These are phyloP conservation scores for Cryptotis parvus DNA, from an alignment of 2,113 vertebrate genomes.

Conservation along the genomic window DNA sequence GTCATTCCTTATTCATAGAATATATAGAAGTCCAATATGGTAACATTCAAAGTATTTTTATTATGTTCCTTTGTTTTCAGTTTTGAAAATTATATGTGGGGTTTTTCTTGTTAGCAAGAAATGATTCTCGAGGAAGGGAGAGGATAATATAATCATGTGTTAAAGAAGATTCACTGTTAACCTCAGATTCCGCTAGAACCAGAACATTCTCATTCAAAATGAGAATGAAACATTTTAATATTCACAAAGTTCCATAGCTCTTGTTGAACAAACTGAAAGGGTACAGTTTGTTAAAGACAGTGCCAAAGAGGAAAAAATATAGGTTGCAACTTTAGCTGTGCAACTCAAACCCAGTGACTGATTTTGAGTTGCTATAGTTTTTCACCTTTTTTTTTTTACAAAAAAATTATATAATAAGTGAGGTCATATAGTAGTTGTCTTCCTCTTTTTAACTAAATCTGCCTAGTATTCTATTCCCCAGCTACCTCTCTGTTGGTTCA, in stretches of 20 bases:
- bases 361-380: too few species aligned
- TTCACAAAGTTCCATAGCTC: neutral
- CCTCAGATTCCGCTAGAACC: neutral
- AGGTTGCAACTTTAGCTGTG: neutral
- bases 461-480: too few species aligned
- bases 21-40: neutral
- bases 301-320: neutral
- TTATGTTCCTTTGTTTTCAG: conserved; percentile 4
- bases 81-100: neutral
- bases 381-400: too few species aligned
- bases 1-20: conserved; percentile 6
- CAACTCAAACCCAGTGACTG: too few species aligned
- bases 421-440: neutral
- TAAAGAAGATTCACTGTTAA: neutral
- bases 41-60: conserved; percentile 31
- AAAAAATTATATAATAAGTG: conserved; percentile 2
- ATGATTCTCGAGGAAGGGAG: neutral
- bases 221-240: neutral
- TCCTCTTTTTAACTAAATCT: neutral
- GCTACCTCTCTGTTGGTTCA: neutral
- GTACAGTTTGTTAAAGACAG: neutral
- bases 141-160: neutral
- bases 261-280: conserved; percentile 13
- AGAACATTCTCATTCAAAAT: neutral
- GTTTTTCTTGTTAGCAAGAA: neutral